A percentile compares a stretch with the other conserved stretches of the same genome.
Conservation (phyloP, 2,113 vertebrate species). For the Pitta sordida region DNA sequence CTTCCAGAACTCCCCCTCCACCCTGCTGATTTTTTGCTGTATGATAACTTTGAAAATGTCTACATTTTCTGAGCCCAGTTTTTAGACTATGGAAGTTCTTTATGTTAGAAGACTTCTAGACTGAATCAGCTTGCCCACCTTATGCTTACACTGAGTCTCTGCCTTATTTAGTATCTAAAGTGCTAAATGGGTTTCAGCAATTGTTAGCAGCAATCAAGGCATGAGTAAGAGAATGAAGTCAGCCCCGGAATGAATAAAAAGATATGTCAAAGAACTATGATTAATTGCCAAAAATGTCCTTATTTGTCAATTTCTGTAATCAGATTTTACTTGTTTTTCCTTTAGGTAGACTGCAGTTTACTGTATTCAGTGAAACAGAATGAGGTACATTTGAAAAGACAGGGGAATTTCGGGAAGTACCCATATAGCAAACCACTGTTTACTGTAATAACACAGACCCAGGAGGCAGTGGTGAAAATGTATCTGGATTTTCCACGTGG, state of each 20-base stretch:
- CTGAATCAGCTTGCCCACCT: neutral
- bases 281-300: neutral
- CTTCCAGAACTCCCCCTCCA: neutral
- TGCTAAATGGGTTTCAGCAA: neutral
- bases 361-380: neutral
- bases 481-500: neutral
- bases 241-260: neutral
- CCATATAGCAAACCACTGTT: neutral
- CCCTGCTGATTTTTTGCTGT: neutral
- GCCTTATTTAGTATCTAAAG: neutral
- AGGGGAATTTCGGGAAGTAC: neutral
- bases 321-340: neutral
- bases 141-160: neutral
- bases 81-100: neutral
- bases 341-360: neutral
- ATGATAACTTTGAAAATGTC: neutral
- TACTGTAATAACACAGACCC: neutral
- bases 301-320: neutral
- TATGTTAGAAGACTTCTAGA: neutral
- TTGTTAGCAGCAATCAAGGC: neutral
- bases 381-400: neutral
- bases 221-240: neutral
- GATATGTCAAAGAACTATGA: neutral
- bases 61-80: neutral
- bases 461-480: neutral